Evolutionary conservation across 2,888 invertebrate genomes (phyloP), one percentile per base, ranked within the genome.

Genomic region (Gnatocerus cornutus): DNA sequence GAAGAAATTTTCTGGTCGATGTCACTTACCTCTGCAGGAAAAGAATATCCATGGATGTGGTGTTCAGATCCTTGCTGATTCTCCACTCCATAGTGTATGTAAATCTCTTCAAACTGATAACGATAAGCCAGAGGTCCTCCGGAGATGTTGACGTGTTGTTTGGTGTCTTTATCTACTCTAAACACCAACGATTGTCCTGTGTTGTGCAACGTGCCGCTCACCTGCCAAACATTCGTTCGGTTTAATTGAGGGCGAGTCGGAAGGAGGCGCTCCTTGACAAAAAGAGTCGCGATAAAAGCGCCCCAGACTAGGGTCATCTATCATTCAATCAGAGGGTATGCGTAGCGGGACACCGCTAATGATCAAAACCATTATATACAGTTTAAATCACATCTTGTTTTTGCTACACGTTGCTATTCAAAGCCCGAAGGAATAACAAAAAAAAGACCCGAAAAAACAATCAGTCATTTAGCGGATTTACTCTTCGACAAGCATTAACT

Each of bases 61-160:
- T 99, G 99, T 84, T 99, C 99, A 0, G 98, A 99, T 10, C 99
- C 99, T 75, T 93, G 90, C 76, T 91, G 91, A 81, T 98, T 94
- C 74, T 93, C 93, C 76, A 92, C 91, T 30, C 97, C 97, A 83
- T 97, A 98, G 86, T 98, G 98, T 82, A 97, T 94, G 87, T 97
- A 96, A 83, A 98, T 94, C 86, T 98, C 96, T 81, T 96, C 95
- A 79, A 98, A 96, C 85, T 96, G 95, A 87, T 98, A 98, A 75
- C 94, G 90, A 87, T 98, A 98, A 73, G 97, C 96, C 59, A 98
- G 89, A 0, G 99, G 98, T 0, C 99, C 99, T 4, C 97, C 97
- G 50, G 96, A 95, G 82, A 99, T 97, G 87, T 97, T 98, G 72
- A 98, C 94, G 80, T 94, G 94, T 78, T 94, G 93, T 82, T 95